phyloP scores from a whole-genome alignment of 2,797 vertebrate species.

The Cynodonichthys magdalenae region DNA sequence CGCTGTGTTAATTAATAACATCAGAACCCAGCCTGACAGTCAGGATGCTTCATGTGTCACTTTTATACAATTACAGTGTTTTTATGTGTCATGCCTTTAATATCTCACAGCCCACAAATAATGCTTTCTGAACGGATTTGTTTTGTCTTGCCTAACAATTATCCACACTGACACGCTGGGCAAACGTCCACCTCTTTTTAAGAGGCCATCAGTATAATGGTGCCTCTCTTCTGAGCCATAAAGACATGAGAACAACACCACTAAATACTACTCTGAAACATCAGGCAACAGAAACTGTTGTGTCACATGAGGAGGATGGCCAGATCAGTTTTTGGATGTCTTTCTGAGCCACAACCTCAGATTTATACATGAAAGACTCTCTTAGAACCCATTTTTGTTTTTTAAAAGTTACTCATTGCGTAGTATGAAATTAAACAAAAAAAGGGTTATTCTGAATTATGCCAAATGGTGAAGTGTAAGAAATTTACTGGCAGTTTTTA shows the following conservation, averaged over 20 bases:
- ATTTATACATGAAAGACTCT: too few relatives aligned
- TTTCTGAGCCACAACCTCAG: too few relatives aligned
- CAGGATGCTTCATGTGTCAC: slow-evolving; percentile 35
- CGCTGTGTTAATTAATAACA: slow-evolving; percentile 33
- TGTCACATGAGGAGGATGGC: slow-evolving; percentile 12
- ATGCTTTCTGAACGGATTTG: slow-evolving; percentile 29
- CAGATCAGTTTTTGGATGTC: too few relatives aligned
- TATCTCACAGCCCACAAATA: slow-evolving; percentile 33
- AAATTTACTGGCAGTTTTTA: too few relatives aligned
- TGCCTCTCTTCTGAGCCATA: slow-evolving; percentile 32
- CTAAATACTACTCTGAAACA: slow-evolving; percentile 63
- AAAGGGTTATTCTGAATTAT: too few relatives aligned
- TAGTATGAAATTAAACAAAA: too few relatives aligned
- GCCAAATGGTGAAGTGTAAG: too few relatives aligned
- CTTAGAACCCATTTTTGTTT: too few relatives aligned
- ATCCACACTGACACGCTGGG: slow-evolving; percentile 33
- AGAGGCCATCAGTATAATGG: slow-evolving; percentile 22
- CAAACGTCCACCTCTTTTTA: slow-evolving; percentile 50
- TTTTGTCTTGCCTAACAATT: slow-evolving; percentile 44
- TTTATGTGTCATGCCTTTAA: slow-evolving; percentile 20
- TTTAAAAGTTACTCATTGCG: too few relatives aligned
- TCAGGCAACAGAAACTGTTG: slow-evolving; percentile 40
- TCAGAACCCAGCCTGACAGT: slow-evolving; percentile 29
- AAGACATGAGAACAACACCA: slow-evolving; percentile 36
- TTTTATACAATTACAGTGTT: slow-evolving; percentile 38